Conservation (phyloP, 2,797 vertebrate genomes). For the Centropyge bicolor region DNA sequence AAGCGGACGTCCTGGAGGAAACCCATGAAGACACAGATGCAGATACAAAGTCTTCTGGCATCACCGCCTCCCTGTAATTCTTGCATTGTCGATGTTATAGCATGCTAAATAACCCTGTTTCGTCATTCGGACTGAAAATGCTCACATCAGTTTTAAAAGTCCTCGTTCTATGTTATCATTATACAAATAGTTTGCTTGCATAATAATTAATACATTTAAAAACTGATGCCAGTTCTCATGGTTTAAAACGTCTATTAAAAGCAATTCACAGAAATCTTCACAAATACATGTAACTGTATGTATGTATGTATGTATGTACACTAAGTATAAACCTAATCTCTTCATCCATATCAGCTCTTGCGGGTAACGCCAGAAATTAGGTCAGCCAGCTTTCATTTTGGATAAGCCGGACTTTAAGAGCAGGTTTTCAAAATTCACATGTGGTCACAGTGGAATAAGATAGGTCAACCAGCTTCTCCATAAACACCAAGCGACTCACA, state of each 20-base stretch:
- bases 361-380: conserved; percentile 66
- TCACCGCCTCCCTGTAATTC: neutral
- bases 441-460: conserved; percentile 16
- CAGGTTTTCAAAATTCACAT: conserved; percentile 56
- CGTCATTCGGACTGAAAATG: neutral
- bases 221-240: neutral
- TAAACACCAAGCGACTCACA: neutral
- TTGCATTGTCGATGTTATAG: neutral
- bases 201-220: neutral
- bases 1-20: neutral
- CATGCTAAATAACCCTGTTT: neutral
- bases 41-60: neutral
- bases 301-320: conserved; percentile 32
- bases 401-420: conserved; percentile 72
- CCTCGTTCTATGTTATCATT: neutral
- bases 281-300: conserved; percentile 36
- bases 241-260: conserved; percentile 15
- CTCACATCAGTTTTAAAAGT: neutral
- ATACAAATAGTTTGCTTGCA: neutral
- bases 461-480: neutral
- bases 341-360: conserved; percentile 65
- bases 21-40: conserved; percentile 3
- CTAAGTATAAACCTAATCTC: conserved; percentile 60
- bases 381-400: conserved; percentile 72
- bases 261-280: conserved; percentile 12